A percentile compares a stretch with the other conserved stretches of the same genome.
phyloP scores from a whole-genome alignment of 2,113 vertebrate species.

The Anseranas semipalmata region DNA sequence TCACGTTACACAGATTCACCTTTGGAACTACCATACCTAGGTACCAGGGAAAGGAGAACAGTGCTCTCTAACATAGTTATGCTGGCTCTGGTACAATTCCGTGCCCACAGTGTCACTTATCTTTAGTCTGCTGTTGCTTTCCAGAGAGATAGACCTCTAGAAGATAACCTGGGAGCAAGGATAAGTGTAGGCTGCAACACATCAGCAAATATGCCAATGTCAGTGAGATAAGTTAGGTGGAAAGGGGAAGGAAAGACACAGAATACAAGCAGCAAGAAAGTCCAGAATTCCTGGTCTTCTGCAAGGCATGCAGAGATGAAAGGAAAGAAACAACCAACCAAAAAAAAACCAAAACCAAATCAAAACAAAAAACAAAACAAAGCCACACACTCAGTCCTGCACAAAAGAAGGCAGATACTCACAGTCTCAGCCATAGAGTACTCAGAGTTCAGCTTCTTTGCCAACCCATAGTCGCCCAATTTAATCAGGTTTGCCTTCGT shows the following conservation, averaged over 20 bases:
- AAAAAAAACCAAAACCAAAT: no score
- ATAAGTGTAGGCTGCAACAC: neutral
- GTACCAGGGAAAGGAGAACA: neutral
- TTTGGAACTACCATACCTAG: neutral
- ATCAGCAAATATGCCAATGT: neutral
- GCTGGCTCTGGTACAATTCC: neutral
- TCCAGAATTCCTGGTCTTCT: neutral
- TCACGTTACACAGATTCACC: accelerated
- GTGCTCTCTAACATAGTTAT: neutral
- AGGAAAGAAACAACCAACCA: neutral
- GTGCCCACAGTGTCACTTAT: neutral
- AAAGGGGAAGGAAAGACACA: neutral
- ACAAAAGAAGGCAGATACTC: constrained; percentile 57
- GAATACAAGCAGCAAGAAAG: neutral
- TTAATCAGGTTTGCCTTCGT: constrained; percentile 98
- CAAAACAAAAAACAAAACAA: no score
- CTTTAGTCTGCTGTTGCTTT: neutral
- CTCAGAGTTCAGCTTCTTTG: constrained; percentile 94
- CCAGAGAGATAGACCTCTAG: neutral
- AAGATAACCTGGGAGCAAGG: neutral
- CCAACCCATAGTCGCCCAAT: constrained; percentile 95
- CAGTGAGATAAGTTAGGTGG: neutral
- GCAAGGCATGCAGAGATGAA: neutral
- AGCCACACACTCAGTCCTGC: neutral
- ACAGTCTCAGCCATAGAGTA: constrained; percentile 98